Percentiles rank a stretch among this genome's conserved stretches.
Conservation (phyloP, 2,797 vertebrate species). For the Pagetopsis macropterus region DNA sequence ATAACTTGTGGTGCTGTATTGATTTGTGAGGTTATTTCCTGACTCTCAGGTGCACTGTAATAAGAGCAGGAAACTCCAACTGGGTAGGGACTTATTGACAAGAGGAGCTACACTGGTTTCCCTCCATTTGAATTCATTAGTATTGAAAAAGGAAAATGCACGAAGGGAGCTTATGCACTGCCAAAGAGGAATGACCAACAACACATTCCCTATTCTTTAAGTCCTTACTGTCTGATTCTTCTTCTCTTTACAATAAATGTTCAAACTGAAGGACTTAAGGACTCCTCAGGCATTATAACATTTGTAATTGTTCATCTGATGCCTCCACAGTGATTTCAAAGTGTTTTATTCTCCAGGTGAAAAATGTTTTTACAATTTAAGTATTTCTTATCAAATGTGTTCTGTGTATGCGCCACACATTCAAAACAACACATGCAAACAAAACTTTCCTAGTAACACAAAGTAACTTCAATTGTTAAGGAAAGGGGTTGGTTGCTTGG, state of each 20-base stretch:
- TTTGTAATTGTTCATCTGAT: not conserved
- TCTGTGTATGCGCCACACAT: not conserved
- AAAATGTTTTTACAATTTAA: not conserved
- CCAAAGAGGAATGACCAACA: conserved; percentile 16
- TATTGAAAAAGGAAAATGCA: conserved; percentile 9
- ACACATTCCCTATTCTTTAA: not conserved
- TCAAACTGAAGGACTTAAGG: conserved; percentile 1
- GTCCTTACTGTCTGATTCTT: not conserved
- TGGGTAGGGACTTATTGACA: conserved; percentile 12
- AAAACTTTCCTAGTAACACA: not conserved
- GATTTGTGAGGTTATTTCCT: conserved; percentile 1
- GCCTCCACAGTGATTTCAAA: not conserved
- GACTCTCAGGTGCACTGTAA: not conserved
- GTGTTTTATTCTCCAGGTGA: not conserved
- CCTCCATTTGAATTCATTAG: not conserved
- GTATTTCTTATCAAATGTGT: not conserved
- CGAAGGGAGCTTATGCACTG: conserved; percentile 7
- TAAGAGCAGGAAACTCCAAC: conserved; percentile 1
- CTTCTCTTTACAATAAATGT: not conserved
- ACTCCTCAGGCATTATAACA: not conserved
- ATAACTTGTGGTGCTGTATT: not conserved
- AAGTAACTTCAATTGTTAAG: conserved; percentile 29
- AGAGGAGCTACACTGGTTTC: conserved; percentile 19
- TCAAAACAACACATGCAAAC: not conserved
- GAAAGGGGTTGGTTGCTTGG: conserved; percentile 20